Base-by-base conservation (phyloP, 2,113 vertebrate genomes). In the Brachionichthys hirsutus region DNA sequence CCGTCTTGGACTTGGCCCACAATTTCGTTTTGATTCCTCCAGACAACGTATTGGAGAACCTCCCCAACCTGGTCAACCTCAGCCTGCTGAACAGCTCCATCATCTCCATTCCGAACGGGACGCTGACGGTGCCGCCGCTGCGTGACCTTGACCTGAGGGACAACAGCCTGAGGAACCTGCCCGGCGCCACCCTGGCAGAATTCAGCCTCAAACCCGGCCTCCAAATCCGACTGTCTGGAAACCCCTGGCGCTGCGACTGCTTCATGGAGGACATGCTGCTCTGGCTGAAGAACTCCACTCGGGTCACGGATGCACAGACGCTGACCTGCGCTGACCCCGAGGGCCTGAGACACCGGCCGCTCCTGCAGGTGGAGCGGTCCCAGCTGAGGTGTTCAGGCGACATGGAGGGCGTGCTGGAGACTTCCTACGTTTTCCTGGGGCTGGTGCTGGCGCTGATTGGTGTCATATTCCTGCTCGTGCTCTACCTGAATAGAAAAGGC, bases 401-500 rank as follows among this genome's bases (percentile, higher is more conserved):
- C 42, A 83, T 93, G 81, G 87, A 93, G 40, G 85, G 89, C 6
- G 92, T 92, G 20, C 87, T 99, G 74, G 96, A 97, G 88, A 98
- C 97, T 16, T 99, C 97, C 0, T 99, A 98, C 0, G 95, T 98
- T 58, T 98, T 99, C 70, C 79, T 98, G 61, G 97, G 97, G 4
- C 92, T 98, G 83, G 97, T 98, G 46, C 86, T 99, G 84, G 97
- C 97, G 42, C 91, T 99, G 54, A 98, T 99, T 0, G 97, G 97
- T 2, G 93, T 98, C 34, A 96, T 98, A 77, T 99, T 99, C 84
- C 92, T 99, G 67, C 88, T 99, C 52, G 97, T 98, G 80, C 94
- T 99, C 77, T 99, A 98, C 88, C 90, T 99, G 81, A 99, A 99
- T 90, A 92, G 96, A 61, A 98, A 97, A 78, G 97, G 97, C 55